Evolutionary conservation across 1,140 invertebrate species (phyloP).

Genomic region (Lamellibrachia luymesi): DNA sequence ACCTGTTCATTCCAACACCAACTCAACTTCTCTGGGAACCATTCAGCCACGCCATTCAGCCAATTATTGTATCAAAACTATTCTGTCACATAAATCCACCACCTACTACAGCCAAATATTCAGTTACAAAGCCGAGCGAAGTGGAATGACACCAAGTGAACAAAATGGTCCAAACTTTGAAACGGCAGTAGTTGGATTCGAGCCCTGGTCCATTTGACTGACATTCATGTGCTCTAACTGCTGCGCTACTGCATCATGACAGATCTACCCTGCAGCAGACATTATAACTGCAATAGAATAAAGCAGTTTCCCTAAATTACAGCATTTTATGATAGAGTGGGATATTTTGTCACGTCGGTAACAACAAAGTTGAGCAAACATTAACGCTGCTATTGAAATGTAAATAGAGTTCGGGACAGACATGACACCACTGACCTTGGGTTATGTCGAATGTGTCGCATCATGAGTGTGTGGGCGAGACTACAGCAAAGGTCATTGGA

Average conservation of each 20-base stretch:
- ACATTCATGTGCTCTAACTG: slow-evolving; percentile 13
- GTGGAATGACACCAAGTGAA: not conserved
- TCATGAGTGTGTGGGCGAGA: slow-evolving; percentile 67
- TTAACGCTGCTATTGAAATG: not conserved
- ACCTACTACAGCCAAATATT: not conserved
- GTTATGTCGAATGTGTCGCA: slow-evolving; percentile 68
- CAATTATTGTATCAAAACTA: not conserved
- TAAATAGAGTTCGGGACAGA: slow-evolving; percentile 7
- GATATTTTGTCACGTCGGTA: not conserved
- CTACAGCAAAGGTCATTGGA: slow-evolving; percentile 66
- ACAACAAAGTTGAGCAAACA: not conserved
- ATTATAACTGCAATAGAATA: not conserved
- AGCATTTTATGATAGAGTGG: too few species aligned
- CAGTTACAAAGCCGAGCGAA: not conserved
- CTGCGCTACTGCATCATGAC: too few species aligned
- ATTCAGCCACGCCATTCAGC: too few species aligned
- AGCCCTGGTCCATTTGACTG: too few species aligned
- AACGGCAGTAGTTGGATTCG: not conserved
- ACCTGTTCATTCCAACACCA: not conserved
- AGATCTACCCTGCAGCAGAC: slow-evolving; percentile 12
- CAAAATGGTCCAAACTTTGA: not conserved
- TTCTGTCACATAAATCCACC: not conserved
- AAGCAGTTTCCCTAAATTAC: too few species aligned
- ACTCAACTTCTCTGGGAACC: too few species aligned
- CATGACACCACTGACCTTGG: slow-evolving; percentile 55